These are phyloP conservation scores for Plodia interpunctella DNA, from an alignment of 1,140 invertebrate species.

Conservation along the genomic window DNA sequence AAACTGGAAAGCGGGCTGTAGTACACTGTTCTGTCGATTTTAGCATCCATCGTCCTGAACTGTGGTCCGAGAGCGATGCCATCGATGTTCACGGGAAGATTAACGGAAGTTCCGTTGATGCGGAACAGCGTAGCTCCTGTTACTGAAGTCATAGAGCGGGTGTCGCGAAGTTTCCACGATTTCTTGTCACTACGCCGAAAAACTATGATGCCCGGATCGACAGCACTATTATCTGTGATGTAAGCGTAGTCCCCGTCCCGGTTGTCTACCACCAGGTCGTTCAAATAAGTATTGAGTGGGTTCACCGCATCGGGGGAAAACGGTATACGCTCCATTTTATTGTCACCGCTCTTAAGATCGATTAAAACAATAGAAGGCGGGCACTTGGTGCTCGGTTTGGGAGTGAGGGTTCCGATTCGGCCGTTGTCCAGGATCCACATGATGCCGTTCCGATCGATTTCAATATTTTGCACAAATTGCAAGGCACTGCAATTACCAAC, in stretches of 20 bases:
- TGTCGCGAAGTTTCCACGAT: slow-evolving; percentile 83
- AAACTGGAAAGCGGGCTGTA: slow-evolving; percentile 82
- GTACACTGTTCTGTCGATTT: slow-evolving; percentile 77
- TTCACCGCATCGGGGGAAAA: slow-evolving; percentile 77
- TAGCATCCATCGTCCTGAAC: slow-evolving; percentile 44
- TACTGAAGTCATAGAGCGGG: slow-evolving; percentile 79
- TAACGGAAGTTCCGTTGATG: slow-evolving; percentile 77
- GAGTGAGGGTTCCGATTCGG: slow-evolving; percentile 73
- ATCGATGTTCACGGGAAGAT: slow-evolving; percentile 77
- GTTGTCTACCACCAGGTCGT: slow-evolving; percentile 84
- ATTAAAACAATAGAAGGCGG: slow-evolving; percentile 82
- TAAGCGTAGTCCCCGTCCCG: slow-evolving; percentile 82
- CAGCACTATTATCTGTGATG: slow-evolving; percentile 81
- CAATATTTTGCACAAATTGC: slow-evolving; percentile 84
- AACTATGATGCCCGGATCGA: slow-evolving; percentile 84
- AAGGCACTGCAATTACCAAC: slow-evolving; percentile 80
- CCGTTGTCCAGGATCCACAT: slow-evolving; percentile 86
- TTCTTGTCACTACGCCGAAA: slow-evolving; percentile 79
- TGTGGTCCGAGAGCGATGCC: slow-evolving; percentile 83
- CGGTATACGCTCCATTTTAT: slow-evolving; percentile 75
- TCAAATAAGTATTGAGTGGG: slow-evolving; percentile 77
- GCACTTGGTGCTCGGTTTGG: slow-evolving; percentile 71
- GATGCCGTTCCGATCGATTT: slow-evolving; percentile 81
- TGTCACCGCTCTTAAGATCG: slow-evolving; percentile 79
- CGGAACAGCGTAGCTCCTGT: slow-evolving; percentile 77